These are phyloP conservation scores for Pammene fasciana DNA, from an alignment of 2,888 invertebrate genomes.

Conservation along the genomic window DNA sequence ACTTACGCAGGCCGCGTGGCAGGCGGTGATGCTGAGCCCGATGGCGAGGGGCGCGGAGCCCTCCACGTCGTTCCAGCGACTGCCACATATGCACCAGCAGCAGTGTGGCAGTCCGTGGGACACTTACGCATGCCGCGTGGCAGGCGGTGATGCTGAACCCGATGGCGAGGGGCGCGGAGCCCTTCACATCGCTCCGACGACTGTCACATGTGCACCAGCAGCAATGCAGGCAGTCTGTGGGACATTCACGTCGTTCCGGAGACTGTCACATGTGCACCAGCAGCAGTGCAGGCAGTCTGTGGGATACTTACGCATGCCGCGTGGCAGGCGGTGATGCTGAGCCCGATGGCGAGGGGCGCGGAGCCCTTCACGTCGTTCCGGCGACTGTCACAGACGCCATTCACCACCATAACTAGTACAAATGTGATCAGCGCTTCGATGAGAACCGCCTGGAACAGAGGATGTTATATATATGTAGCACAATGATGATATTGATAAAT, in stretches of 20 bases:
- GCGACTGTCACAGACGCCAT: constrained; percentile 91
- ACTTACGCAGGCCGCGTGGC: constrained; percentile 93
- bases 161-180: constrained; percentile 93
- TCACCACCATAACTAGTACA: constrained; percentile 92
- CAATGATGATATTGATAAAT: too few species aligned
- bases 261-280: too few species aligned
- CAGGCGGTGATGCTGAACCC: constrained; percentile 93
- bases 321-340: constrained; percentile 93
- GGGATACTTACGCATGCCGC: constrained; percentile 89
- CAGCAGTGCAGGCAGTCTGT: too few species aligned
- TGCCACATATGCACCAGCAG: constrained; percentile 93
- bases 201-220: constrained; percentile 83
- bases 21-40: constrained; percentile 92
- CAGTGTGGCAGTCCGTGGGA: constrained; percentile 64
- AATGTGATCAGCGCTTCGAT: constrained; percentile 94
- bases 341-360: constrained; percentile 93
- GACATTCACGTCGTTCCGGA: constrained; percentile 89
- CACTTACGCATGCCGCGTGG: constrained; percentile 92
- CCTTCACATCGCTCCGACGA: constrained; percentile 90
- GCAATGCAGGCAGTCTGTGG: too few species aligned
- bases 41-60: constrained; percentile 94
- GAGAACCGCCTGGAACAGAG: constrained; percentile 84
- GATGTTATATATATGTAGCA: neutral
- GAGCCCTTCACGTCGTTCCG: constrained; percentile 92
- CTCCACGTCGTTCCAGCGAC: constrained; percentile 89